These are phyloP conservation scores for Bothrops jararaca DNA, from an alignment of 2,113 vertebrate genomes.

Conservation along the genomic window DNA sequence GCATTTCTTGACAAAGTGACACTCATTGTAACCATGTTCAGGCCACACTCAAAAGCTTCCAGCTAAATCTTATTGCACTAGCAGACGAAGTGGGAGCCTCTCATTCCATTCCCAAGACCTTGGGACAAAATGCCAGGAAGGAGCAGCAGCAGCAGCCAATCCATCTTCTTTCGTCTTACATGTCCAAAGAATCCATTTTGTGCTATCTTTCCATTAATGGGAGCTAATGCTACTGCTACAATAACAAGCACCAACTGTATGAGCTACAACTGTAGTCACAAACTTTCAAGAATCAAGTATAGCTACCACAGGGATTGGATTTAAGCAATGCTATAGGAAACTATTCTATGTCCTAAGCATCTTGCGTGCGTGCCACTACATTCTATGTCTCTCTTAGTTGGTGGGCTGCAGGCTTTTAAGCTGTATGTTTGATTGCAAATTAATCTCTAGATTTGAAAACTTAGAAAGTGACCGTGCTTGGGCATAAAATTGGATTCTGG, in stretches of 20 bases:
- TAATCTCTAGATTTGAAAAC: neutral
- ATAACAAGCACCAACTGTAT: neutral
- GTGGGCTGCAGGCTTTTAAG: neutral
- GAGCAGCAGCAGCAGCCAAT: neutral
- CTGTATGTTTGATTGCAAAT: neutral
- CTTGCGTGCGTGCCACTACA: neutral
- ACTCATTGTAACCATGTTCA: neutral
- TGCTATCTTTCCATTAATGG: neutral
- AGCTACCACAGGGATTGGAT: neutral
- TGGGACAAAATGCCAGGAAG: neutral
- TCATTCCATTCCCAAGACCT: neutral
- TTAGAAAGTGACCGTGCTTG: neutral
- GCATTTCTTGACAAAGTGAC: neutral
- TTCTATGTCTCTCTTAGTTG: neutral
- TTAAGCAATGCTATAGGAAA: neutral
- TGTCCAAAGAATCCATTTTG: neutral
- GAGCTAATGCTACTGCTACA: neutral
- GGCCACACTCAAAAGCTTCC: neutral
- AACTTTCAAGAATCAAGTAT: neutral
- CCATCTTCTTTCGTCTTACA: neutral
- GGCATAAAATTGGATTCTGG: neutral
- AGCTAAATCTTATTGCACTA: neutral
- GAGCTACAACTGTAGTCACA: neutral
- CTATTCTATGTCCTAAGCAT: neutral
- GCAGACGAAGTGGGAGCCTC: neutral